Base-by-base conservation (phyloP, 2,888 invertebrate species). In the Apeira syringaria region DNA sequence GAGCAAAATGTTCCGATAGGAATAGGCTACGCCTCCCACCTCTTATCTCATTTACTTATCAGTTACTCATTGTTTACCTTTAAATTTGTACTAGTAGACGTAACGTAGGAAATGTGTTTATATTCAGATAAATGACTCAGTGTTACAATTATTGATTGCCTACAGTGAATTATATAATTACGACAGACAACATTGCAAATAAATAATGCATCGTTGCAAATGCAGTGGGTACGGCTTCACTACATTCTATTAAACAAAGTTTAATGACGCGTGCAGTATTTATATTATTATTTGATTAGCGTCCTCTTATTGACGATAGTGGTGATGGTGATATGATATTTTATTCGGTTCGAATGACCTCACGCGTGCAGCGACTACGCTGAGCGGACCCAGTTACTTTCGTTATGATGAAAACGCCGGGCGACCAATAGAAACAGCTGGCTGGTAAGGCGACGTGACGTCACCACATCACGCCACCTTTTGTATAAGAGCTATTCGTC, bases 401-500 rank as follows among this genome's bases (percentile, higher is more conserved):
- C 53, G 53, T 57, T 56, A 51, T 61, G 61, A 54, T 67, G 64
- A 66, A 68, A 68, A 64, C 64, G 56, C 56, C 47, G 50, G 47
- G 61, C 68, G 63, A 62, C 76, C 80, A 80, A 80, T 79, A 74
- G 68, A 68, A 68, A 64, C 72, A 68, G 70, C 67, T 74, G 72
- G 74, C 69, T 75, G 74, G 78, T 86, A 84, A 80, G 80, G 85
- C 68, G 81, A 81, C 64, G 79, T 88, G 88, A 87, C 88, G 88
- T 89, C 88, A 87, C 72, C 44, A 69, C 82, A 87, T 89, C 89
- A 89, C 89, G 89, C 88, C 89, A 89, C 89, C 87, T 88, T 88
- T 87, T 82, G 81, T 83, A 36, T 74, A 79, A 78, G 79, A 74
- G 80, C 77, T 74, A 80, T 81, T 74, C 79, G 79, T 74, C 79